Base-by-base conservation (phyloP, 2,888 invertebrate species). In the Saturnia japonica region DNA sequence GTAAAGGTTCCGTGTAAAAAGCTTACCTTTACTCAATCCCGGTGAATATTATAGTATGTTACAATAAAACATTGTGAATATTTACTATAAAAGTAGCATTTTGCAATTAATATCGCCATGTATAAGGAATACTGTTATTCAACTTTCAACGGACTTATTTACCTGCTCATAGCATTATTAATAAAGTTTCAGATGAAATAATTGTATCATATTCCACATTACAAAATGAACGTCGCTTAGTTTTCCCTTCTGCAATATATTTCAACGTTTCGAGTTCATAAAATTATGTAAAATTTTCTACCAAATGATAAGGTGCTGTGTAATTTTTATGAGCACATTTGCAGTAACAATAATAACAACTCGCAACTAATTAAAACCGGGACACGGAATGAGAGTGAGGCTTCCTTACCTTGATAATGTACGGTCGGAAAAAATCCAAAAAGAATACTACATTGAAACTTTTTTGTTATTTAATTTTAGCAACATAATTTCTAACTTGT, bases 331-430 rank as follows among this genome's bases (percentile, higher is more conserved):
- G 82, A 78, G 82, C 86, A 85, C 85, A 85, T 87, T 91, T 85
- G 81, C 85, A 78, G 85, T 89, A 87, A 90, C 88, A 91, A 91
- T 90, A 91, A 92, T 88, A 92, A 88, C 88, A 91, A 88, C 90
- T 90, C 81, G 86, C 88, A 89, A 91, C 90, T 93, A 92, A 93
- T 93, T 93, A 93, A 89, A 91, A 87, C 86, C 84, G 86, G 86
- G 83, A 86, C 86, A 85, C 82, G 82, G 85, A 84, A 87, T 81
- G 79, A 76, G 82, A 84, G 82, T 77, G 81, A 79, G 79, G 85
- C 82, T 86, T 85, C 84, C 86, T 88, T 87, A 89, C 89, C 89
- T 89, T 87, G 83, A 83, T 85, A 83, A 80, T 60, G 88, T 87
- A 88, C 70, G 69, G 90, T 81, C 73, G 28, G 57, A 28, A 28